Evolutionary conservation across 2,113 vertebrate species (phyloP), one percentile per base, ranked within the genome.

Genomic region (Gallinago paraguaiae): DNA sequence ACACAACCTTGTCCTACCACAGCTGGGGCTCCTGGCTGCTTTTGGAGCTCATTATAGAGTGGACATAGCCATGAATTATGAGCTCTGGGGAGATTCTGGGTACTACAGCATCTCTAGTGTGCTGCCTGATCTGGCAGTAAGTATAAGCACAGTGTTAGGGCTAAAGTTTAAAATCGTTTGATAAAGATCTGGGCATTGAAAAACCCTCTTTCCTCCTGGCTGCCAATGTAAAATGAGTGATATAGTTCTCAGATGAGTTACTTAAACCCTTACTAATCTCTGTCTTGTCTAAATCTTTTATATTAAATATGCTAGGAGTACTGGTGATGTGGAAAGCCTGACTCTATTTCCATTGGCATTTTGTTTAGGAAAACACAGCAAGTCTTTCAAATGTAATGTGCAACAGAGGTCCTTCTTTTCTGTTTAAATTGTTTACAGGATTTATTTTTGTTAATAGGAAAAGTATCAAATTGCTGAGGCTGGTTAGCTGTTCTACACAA

Each of bases 21-120:
- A 67, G 6, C 23, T 67, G 19, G 6, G 17, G 4, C 11, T 72
- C 20, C 39, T 43, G 27, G 3, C 10, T 87, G 17, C 33, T 68
- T 77, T 70, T 77, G 68, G 24, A 19, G 3, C 23, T 86, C 23
- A 31, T 69, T 37, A 17, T 27, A 60, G n/a, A 30, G 18, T 33
- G 25, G 30, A 24, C 5, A 4, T 53, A 23, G 14, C 11, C 0
- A 1, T 60, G 30, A 64, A 24, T 43, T 3, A 33, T 7, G 9
- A 56, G 7, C 25, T 76, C 8, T 8, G 11, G 5, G 17, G 19
- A 5, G 4, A 4, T 23, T 90, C 23, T 64, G 16, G 4, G 2
- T 79, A n/a, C 1, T 9, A 37, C 18, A 28, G 12, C 4, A 8
- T 31, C 14, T 60, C 31, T 25, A 76, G 11, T 0, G 0, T 30